These are phyloP conservation scores for Apis mellifera DNA, from an alignment of 1,140 invertebrate genomes.

Conservation along the genomic window DNA sequence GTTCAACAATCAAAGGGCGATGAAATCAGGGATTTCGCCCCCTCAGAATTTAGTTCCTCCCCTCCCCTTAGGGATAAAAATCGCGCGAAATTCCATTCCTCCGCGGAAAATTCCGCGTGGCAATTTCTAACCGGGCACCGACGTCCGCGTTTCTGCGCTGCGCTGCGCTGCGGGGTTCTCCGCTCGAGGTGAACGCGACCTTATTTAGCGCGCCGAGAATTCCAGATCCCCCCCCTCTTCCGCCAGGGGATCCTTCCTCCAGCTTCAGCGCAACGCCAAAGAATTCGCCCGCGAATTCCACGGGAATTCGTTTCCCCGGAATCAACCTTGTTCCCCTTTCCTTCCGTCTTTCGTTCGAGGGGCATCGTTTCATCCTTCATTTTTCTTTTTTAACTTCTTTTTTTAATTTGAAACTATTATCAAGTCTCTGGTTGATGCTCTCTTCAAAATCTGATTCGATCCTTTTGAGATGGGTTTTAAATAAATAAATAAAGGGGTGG, in stretches of 20 bases:
- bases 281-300: conserved; percentile 56
- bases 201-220: conserved; percentile 63
- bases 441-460: too few relatives aligned
- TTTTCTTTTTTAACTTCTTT: neutral
- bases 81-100: conserved; percentile 32
- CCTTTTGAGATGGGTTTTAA: too few relatives aligned
- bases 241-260: neutral
- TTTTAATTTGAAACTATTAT: neutral
- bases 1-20: too few relatives aligned
- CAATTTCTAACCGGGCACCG: conserved; percentile 20
- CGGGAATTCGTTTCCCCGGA: conserved; percentile 47
- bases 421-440: too few relatives aligned
- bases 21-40: too few relatives aligned
- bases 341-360: neutral
- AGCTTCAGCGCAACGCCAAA: conserved; percentile 32
- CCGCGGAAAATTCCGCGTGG: conserved; percentile 34
- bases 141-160: conserved; percentile 20
- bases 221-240: conserved; percentile 21
- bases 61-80: conserved; percentile 9
- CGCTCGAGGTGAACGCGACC: conserved; percentile 34
- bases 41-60: conserved; percentile 10
- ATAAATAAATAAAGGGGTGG: too few relatives aligned
- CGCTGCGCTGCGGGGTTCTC: conserved; percentile 33
- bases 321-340: conserved; percentile 21
- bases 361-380: neutral